phyloP scores from a whole-genome alignment of 2,888 invertebrate genomes.

The Meganola albula region DNA sequence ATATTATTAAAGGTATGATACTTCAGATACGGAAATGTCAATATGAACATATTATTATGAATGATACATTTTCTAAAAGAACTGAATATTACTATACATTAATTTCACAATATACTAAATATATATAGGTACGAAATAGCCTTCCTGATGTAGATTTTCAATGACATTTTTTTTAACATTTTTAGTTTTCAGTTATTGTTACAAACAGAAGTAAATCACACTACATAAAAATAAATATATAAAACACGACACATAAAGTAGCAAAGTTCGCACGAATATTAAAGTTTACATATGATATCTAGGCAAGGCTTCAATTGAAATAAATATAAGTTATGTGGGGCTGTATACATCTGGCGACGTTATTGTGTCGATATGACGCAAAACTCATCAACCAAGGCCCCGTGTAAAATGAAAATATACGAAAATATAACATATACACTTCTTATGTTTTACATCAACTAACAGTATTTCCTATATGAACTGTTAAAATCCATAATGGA shows the following conservation, averaged over 20 bases:
- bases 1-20: slow-evolving; percentile 29
- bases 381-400: slow-evolving; percentile 20
- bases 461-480: slow-evolving; percentile 72
- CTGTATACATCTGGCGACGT: slow-evolving; percentile 28
- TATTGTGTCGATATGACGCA: slow-evolving; percentile 10
- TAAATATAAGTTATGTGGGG: slow-evolving; percentile 47
- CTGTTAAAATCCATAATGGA: slow-evolving; percentile 56
- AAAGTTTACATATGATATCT: slow-evolving; percentile 50
- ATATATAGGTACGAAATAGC: slow-evolving; percentile 63
- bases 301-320: slow-evolving; percentile 61
- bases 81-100: slow-evolving; percentile 61
- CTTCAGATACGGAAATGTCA: slow-evolving; percentile 41
- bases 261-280: slow-evolving; percentile 58
- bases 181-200: slow-evolving; percentile 63
- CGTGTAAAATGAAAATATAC: slow-evolving; percentile 58
- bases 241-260: slow-evolving; percentile 69
- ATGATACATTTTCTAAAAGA: slow-evolving; percentile 46
- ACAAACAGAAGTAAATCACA: slow-evolving; percentile 72
- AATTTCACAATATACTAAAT: slow-evolving; percentile 66
- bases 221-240: slow-evolving; percentile 70
- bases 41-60: slow-evolving; percentile 9
- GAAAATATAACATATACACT: slow-evolving; percentile 72
- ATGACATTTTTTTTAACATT: slow-evolving; percentile 60
- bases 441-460: slow-evolving; percentile 74
- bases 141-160: slow-evolving; percentile 55